Evolutionary conservation across 2,113 vertebrate genomes (phyloP).

Genomic region (Notechis scutatus): DNA sequence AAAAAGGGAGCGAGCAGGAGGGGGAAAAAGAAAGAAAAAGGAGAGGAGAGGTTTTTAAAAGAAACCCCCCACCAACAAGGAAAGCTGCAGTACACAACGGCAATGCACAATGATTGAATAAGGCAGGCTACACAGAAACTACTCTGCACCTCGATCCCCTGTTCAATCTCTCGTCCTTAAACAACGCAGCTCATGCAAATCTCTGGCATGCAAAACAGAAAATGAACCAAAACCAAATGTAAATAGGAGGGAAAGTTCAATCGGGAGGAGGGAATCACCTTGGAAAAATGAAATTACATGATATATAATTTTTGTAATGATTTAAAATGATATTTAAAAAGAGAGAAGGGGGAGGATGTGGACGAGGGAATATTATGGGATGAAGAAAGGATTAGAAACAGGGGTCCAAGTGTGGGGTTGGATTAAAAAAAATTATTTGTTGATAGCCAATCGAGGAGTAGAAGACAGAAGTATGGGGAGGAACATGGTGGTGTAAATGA

Average conservation of each 20-base stretch:
- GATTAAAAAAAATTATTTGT: background rate
- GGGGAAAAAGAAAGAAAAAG: slow-evolving; percentile 61
- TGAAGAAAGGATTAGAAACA: background rate
- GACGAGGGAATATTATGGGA: background rate
- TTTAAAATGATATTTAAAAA: background rate
- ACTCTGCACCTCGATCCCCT: slow-evolving; percentile 75
- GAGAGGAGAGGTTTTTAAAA: slow-evolving; percentile 65
- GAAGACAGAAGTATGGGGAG: slow-evolving; percentile 51
- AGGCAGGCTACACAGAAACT: slow-evolving; percentile 77
- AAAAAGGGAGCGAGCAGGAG: slow-evolving; percentile 48
- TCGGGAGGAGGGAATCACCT: background rate
- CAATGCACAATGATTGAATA: slow-evolving; percentile 67
- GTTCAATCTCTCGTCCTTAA: slow-evolving; percentile 80
- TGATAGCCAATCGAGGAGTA: slow-evolving; percentile 48
- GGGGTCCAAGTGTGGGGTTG: slow-evolving; percentile 41
- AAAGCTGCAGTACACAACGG: slow-evolving; percentile 57
- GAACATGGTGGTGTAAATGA: slow-evolving; percentile 67
- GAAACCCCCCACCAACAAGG: slow-evolving; percentile 37
- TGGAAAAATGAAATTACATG: slow-evolving; percentile 11
- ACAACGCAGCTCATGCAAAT: slow-evolving; percentile 99
- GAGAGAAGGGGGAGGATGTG: slow-evolving; percentile 27
- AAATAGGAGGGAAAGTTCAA: slow-evolving; percentile 50
- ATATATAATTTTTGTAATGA: slow-evolving; percentile 26
- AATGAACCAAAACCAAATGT: slow-evolving; percentile 56
- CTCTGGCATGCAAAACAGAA: slow-evolving; percentile 93